These are phyloP conservation scores for Acomys russatus DNA, from an alignment of 2,797 vertebrate species.

Conservation along the genomic window DNA sequence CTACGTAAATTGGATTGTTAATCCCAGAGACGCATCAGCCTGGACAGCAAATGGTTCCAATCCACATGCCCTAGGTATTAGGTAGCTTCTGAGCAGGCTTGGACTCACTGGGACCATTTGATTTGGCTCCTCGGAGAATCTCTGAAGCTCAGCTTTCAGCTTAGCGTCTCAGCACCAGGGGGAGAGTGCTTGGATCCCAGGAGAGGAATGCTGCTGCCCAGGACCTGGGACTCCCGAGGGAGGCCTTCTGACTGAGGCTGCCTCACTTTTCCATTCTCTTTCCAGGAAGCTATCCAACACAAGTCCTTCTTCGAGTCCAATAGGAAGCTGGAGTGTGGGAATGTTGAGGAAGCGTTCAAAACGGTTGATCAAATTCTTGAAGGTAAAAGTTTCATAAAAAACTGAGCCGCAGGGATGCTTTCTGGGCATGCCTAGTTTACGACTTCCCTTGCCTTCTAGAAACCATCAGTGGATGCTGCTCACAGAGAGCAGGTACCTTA, in stretches of 20 bases:
- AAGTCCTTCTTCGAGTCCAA: constrained; percentile 87
- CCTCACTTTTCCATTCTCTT: constrained; percentile 37
- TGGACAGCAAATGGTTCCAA: not conserved
- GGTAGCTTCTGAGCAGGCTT: not conserved
- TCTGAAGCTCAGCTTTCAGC: not conserved
- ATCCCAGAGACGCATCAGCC: not conserved
- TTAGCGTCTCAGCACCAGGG: not conserved
- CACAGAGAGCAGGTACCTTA: not conserved
- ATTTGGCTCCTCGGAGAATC: not conserved
- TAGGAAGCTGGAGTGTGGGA: constrained; percentile 88
- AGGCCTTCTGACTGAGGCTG: not conserved
- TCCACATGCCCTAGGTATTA: too few species aligned
- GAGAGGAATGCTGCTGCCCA: not conserved
- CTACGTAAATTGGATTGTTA: not conserved
- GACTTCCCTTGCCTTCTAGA: not conserved
- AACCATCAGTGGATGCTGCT: not conserved
- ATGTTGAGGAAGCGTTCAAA: constrained; percentile 88
- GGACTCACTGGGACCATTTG: not conserved
- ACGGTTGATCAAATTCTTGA: constrained; percentile 87
- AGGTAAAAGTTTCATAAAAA: constrained; percentile 84
- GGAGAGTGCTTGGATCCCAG: too few species aligned
- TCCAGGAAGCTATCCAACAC: constrained; percentile 88
- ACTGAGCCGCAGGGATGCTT: not conserved
- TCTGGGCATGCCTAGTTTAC: not conserved
- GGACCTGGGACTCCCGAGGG: not conserved